phyloP scores from a whole-genome alignment of 2,888 invertebrate genomes.

The Ypsolopha sequella region DNA sequence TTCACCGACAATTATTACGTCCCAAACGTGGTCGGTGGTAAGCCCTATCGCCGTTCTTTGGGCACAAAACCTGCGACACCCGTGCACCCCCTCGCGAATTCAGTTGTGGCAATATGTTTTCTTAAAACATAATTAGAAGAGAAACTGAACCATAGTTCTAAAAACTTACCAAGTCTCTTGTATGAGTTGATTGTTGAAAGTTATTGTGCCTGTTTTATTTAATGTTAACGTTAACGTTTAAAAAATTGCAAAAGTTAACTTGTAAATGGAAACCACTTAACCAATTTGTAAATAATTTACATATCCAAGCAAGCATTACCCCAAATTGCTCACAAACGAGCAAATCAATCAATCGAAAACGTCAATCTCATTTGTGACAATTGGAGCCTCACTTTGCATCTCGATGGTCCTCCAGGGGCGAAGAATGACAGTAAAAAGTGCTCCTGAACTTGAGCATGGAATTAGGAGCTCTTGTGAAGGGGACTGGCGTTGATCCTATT shows the following conservation, averaged over 20 bases:
- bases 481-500: constrained; percentile 3
- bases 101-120: too few relatives aligned
- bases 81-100: too few relatives aligned
- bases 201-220: too few relatives aligned
- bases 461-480: constrained; percentile 39
- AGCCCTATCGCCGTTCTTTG: too few relatives aligned
- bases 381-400: constrained; percentile 1
- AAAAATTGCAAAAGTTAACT: background rate
- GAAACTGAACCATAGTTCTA: too few relatives aligned
- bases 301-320: background rate
- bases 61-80: too few relatives aligned
- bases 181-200: too few relatives aligned
- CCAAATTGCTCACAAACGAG: background rate
- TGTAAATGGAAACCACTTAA: background rate
- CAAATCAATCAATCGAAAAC: constrained; percentile 2
- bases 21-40: too few relatives aligned
- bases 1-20: too few relatives aligned
- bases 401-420: constrained; percentile 47
- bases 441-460: constrained; percentile 33
- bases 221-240: too few relatives aligned
- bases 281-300: background rate
- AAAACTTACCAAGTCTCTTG: too few relatives aligned
- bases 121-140: too few relatives aligned
- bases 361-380: constrained; percentile 4
- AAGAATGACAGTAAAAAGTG: constrained; percentile 53